A percentile compares a stretch with the other conserved stretches of the same genome.
Evolutionary conservation across 2,797 vertebrate genomes (phyloP).

Genomic region (Centropyge bicolor): DNA sequence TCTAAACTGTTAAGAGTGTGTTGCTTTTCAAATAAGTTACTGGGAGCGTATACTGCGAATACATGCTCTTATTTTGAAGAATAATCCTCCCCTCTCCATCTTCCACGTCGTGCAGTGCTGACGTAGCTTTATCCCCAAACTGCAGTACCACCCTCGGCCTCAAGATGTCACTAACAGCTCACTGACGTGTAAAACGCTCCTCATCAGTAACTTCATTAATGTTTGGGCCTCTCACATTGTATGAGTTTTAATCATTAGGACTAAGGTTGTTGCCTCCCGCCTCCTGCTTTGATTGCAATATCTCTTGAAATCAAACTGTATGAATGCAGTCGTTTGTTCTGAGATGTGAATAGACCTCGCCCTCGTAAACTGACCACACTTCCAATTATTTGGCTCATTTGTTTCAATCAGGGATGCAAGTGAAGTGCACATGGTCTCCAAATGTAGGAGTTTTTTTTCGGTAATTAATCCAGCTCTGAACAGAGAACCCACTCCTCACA

Average conservation of each 20-base stretch:
- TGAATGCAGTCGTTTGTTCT: slow-evolving; percentile 63
- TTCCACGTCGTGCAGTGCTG: slow-evolving; percentile 77
- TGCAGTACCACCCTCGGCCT: slow-evolving; percentile 39
- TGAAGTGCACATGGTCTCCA: slow-evolving; percentile 68
- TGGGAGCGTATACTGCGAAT: neutral
- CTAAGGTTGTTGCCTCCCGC: slow-evolving; percentile 13
- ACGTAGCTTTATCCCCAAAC: slow-evolving; percentile 53
- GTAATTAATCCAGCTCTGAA: slow-evolving; percentile 49
- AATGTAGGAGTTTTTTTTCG: slow-evolving; percentile 50
- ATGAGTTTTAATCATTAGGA: slow-evolving; percentile 31
- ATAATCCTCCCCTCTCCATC: slow-evolving; percentile 40
- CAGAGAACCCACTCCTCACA: slow-evolving; percentile 25
- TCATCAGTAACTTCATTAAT: neutral
- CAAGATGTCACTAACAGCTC: slow-evolving; percentile 65
- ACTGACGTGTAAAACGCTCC: neutral
- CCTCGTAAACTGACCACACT: slow-evolving; percentile 55
- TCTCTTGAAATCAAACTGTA: slow-evolving; percentile 62
- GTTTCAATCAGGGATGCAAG: slow-evolving; percentile 74
- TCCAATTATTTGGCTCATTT: slow-evolving; percentile 78
- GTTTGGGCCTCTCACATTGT: slow-evolving; percentile 6
- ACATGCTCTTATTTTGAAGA: slow-evolving; percentile 72
- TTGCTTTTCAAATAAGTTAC: neutral
- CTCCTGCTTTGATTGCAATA: slow-evolving; percentile 51
- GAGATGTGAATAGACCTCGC: slow-evolving; percentile 52
- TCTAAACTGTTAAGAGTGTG: rapidly evolving